Base-by-base conservation (phyloP, 2,113 vertebrate species). In the Leptobrachium ailaonicum region DNA sequence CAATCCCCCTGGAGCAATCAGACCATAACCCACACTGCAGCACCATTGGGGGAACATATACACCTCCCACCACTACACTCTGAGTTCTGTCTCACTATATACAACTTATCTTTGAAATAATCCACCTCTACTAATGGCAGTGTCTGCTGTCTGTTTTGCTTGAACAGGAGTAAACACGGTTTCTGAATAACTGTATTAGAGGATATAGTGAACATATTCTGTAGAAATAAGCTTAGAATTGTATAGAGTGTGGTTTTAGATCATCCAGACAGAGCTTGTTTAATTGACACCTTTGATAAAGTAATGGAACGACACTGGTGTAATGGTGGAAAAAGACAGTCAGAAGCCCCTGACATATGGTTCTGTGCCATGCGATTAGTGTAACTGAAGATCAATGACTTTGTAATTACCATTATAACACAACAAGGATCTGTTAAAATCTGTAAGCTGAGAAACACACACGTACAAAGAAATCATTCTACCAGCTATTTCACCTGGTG, bases 371-470 rank as follows among this genome's bases (percentile, higher is more conserved):
- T 79, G 68, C 72, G 77, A 71, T 79, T 71, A 79, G 63, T 79
- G 77, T 79, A 71, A 71, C 68, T 79, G 58, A 60, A 79, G 77
- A 79, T 79, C 77, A 79, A 79, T 79, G 77, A 60, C 70, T 71
- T 71, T 79, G 43, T 63, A 45, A 79, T 71, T 79, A 79, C 62
- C 56, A 71, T 69, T 42, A 72, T 79, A 72, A 53, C 68, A 72
- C 68, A 69, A 77, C 66, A 77, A 77, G 14, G 41, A 69, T 77
- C 66, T 70, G 75, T 66, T 77, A 77, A 43, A 45, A 41, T 44
- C 50, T 77, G 75, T 77, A 77, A 69, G 53, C 68, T 12, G 77
- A 71, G 77, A 71, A 53, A 63, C 44, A 20, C 14, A 58, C 66
- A 63, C 75, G 64, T 72, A 79, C 62, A 56, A 71, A 67, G 62